Percentiles rank a stretch among this genome's conserved stretches.
Evolutionary conservation across 2,888 invertebrate species (phyloP).

Genomic region (Lasioglossum pauxillum): DNA sequence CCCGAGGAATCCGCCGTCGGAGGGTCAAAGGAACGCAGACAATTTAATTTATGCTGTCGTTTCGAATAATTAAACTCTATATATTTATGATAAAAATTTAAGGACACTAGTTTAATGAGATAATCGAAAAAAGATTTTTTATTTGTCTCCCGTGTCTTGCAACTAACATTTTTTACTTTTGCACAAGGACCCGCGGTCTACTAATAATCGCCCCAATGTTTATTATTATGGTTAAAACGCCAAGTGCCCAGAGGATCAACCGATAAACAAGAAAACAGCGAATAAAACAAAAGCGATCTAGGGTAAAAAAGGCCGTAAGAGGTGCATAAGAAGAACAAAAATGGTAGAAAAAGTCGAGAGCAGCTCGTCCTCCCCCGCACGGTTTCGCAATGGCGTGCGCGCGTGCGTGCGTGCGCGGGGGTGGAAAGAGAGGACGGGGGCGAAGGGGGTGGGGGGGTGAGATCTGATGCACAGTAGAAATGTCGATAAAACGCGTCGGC

Average conservation of each 20-base stretch:
- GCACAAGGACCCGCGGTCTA: no score
- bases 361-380: conserved; percentile 38
- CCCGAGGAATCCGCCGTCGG: no score
- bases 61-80: no score
- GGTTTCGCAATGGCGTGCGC: conserved; percentile 35
- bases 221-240: neutral
- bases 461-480: conserved; percentile 75
- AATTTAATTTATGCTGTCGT: no score
- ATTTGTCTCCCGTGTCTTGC: no score
- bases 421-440: neutral
- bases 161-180: no score
- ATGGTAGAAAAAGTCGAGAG: neutral
- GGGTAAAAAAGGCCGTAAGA: neutral
- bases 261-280: neutral
- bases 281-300: neutral
- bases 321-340: neutral
- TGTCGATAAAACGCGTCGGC: conserved; percentile 83
- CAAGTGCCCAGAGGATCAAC: neutral
- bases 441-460: neutral
- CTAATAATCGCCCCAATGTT: no score
- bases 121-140: no score
- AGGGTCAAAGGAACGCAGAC: no score
- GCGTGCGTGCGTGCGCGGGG: conserved; percentile 24
- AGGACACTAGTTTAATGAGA: no score
- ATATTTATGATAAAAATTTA: no score